Evolutionary conservation across 2,888 invertebrate species (phyloP), one percentile per base, ranked within the genome.

Genomic region (Morpho helenor): DNA sequence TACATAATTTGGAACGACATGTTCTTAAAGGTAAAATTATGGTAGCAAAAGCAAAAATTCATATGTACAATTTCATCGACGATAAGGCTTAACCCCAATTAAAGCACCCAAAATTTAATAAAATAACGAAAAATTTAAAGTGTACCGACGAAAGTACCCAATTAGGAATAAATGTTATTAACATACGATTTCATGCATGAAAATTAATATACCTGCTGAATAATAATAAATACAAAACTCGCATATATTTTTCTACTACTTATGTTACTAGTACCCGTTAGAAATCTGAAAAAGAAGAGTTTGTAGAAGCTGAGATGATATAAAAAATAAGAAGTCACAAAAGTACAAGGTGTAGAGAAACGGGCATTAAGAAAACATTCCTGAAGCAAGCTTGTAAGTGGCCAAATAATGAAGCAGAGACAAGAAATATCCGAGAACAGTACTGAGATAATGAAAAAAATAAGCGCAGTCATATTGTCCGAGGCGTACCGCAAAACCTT

Each of bases 281-380:
- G 9, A 23, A 51, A 7, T n/a, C 49, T 49, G 49, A 41, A 49
- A 49, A 40, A 23, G 8, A 45, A 49, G 8, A 44, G 23, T 31
- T 31, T 31, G 31, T 31, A 31, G 31, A 31, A 31, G 31, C 31
- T 31, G 1, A 31, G 31, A 31, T 3, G 5, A 31, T 5, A 31
- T 31, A 31, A 31, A 31, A 31, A 31, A 31, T 5, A 31, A 31
- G 5, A 31, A 31, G 31, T 65, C 66, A 68, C 66, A 64, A 66
- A 58, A 65, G 60, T 64, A 65, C 59, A 55, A 56, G 60, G 62
- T 63, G 53, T 62, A 68, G 70, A 70, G 72, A 60, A 70, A 65
- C 67, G 68, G 61, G 66, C 59, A 65, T 69, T 68, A 75, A 73
- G 74, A 71, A 74, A 74, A 71, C 71, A 75, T 64, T 74, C 66